Percentiles rank a stretch among this genome's conserved stretches.
phyloP scores from a whole-genome alignment of 2,888 invertebrate genomes.

The Lepidocyrtoides sp. region DNA sequence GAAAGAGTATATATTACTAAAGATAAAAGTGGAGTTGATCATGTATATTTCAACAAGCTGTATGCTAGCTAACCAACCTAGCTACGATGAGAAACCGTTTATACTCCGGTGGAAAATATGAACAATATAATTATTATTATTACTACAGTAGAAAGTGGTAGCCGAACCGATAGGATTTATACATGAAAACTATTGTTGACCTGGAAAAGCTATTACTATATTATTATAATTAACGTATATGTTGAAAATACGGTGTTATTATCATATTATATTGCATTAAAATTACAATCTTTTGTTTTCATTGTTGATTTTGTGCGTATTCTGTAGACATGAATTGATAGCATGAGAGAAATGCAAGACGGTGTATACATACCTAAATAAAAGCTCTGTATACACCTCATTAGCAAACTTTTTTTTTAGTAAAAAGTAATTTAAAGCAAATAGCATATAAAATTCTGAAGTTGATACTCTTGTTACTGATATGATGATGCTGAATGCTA shows the following conservation, averaged over 20 bases:
- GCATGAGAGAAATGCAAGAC: conserved; percentile 7
- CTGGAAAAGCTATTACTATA: conserved; percentile 17
- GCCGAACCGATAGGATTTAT: conserved; percentile 33
- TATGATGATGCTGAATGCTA: conserved; percentile 28
- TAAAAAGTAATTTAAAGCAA: not conserved
- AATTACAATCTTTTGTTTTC: conserved; percentile 23
- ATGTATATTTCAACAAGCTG: conserved; percentile 39
- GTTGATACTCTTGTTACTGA: conserved; percentile 53
- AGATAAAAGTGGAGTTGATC: conserved; percentile 20
- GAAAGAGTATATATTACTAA: conserved; percentile 11
- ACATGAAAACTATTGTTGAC: not conserved
- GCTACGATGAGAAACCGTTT: not conserved
- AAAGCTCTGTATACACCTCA: not conserved
- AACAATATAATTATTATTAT: not conserved
- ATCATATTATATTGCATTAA: not conserved
- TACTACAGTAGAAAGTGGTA: not conserved
- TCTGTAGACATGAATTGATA: not conserved
- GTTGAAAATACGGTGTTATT: conserved; percentile 55
- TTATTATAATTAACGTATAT: no score
- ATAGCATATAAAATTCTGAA: conserved; percentile 6
- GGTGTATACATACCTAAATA: not conserved
- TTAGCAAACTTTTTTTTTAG: conserved; percentile 17
- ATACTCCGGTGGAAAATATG: conserved; percentile 28
- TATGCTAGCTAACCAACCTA: conserved; percentile 21
- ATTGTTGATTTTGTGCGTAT: conserved; percentile 19